Percentiles rank a stretch among this genome's conserved stretches.
These are phyloP conservation scores for Morone saxatilis DNA, from an alignment of 2,113 vertebrate genomes.

Conservation along the genomic window DNA sequence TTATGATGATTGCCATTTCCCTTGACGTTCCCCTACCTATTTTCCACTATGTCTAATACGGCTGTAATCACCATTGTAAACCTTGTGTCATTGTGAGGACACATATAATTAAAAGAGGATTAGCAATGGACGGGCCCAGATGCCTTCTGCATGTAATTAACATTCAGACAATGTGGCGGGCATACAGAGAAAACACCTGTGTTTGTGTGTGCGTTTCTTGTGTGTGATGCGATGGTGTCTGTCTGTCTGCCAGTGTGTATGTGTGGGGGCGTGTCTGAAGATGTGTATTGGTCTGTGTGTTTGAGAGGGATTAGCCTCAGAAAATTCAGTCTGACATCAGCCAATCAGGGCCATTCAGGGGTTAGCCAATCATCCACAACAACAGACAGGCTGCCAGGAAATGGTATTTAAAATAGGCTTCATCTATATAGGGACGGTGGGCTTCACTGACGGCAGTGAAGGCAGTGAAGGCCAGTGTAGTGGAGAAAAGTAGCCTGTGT, in stretches of 20 bases:
- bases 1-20: slow-evolving; percentile 71
- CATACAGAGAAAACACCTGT: slow-evolving; percentile 80
- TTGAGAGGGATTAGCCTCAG: slow-evolving; percentile 62
- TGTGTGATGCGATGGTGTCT: not conserved
- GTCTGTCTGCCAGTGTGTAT: slow-evolving; percentile 2
- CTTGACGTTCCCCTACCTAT: slow-evolving; percentile 60
- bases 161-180: slow-evolving; percentile 82
- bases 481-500: not conserved
- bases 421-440: slow-evolving; percentile 9
- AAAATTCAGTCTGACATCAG: slow-evolving; percentile 64
- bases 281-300: slow-evolving; percentile 41
- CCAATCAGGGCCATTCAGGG: slow-evolving; percentile 64
- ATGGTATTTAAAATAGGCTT: slow-evolving; percentile 37
- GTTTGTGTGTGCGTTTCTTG: slow-evolving; percentile 53
- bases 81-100: slow-evolving; percentile 82
- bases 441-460: not conserved
- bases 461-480: not conserved
- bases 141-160: slow-evolving; percentile 83
- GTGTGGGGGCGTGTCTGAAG: slow-evolving; percentile 54
- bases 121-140: slow-evolving; percentile 78
- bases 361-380: slow-evolving; percentile 54
- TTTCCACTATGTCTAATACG: slow-evolving; percentile 74
- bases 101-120: slow-evolving; percentile 84
- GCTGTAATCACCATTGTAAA: slow-evolving; percentile 82
- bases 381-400: slow-evolving; percentile 42